Conservation (phyloP, 92 coral and sea anemone species). For the Metridium senile region DNA sequence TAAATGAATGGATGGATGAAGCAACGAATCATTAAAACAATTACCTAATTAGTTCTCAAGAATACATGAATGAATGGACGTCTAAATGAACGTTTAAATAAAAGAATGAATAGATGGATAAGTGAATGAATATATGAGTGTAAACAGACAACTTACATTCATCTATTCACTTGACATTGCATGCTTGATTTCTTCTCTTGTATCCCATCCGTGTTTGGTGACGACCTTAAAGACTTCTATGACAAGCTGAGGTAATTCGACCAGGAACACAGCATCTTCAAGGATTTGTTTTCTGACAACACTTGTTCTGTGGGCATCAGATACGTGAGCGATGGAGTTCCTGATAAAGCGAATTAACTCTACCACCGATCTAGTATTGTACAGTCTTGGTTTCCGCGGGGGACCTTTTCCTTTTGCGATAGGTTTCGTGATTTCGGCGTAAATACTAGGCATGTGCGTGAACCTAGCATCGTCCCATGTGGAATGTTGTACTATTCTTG, state of each 20-base stretch:
- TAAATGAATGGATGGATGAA: not conserved
- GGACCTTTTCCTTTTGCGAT: too few species aligned
- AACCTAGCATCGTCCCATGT: constrained; percentile 31
- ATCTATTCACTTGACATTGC: not conserved
- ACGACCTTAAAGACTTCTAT: constrained; percentile 38
- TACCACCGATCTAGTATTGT: constrained; percentile 44
- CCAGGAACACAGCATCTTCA: constrained; percentile 38
- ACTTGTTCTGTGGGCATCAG: not conserved
- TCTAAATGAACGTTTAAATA: too few species aligned
- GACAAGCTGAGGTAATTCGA: constrained; percentile 30
- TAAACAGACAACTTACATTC: not conserved
- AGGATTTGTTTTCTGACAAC: constrained; percentile 1
- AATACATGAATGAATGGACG: too few species aligned
- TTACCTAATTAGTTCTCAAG: too few species aligned
- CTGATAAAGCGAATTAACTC: constrained; percentile 66
- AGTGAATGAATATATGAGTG: too few species aligned
- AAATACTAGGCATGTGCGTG: constrained; percentile 16
- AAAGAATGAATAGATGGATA: too few species aligned
- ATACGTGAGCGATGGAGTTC: constrained; percentile 42
- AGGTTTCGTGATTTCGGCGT: constrained; percentile 31
- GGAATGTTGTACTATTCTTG: not conserved
- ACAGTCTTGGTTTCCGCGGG: constrained; percentile 17
- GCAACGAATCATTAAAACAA: not conserved
- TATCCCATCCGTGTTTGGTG: constrained; percentile 25
- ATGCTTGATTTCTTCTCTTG: constrained; percentile 27